A percentile compares a stretch with the other conserved stretches of the same genome.
These are phyloP conservation scores for Phylloscopus trochiloides DNA, from an alignment of 2,113 vertebrate species.

Conservation along the genomic window DNA sequence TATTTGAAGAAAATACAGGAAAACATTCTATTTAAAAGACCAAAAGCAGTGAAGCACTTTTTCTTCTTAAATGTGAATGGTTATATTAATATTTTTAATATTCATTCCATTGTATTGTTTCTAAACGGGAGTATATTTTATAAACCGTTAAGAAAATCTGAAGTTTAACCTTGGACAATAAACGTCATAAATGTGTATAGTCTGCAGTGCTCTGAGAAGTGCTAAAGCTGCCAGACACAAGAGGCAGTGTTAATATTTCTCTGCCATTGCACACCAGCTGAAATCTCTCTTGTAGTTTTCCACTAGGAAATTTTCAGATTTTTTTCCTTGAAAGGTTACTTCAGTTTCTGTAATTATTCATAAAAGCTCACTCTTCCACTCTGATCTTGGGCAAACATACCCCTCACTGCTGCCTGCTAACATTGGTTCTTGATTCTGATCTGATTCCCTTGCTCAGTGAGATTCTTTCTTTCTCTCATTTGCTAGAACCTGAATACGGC, in stretches of 20 bases:
- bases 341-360: background rate
- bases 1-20: background rate
- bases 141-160: background rate
- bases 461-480: background rate
- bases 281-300: background rate
- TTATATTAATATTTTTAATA: background rate
- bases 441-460: background rate
- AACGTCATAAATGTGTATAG: background rate
- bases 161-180: background rate
- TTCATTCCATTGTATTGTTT: background rate
- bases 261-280: background rate
- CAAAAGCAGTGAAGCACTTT: background rate
- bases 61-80: background rate
- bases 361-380: background rate
- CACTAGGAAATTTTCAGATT: background rate
- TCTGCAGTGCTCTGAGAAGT: background rate
- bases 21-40: background rate
- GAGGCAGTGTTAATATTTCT: background rate
- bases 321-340: background rate
- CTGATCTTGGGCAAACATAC: background rate
- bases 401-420: background rate
- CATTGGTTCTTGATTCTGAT: background rate
- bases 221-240: background rate
- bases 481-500: background rate
- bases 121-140: background rate